Base-by-base conservation (phyloP, 2,888 invertebrate species). In the Drosophila borborema region DNA sequence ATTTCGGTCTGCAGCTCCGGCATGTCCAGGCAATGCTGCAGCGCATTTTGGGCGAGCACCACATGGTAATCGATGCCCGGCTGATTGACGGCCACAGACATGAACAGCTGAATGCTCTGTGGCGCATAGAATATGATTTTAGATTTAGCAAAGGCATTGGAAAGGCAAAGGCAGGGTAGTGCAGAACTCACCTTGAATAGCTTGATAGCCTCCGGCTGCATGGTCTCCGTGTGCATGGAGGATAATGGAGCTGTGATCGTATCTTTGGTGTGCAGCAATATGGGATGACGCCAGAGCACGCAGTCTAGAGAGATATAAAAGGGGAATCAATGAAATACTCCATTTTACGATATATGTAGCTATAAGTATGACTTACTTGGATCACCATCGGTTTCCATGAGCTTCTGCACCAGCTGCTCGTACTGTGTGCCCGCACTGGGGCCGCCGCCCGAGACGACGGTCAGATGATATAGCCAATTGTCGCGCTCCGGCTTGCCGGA, bases 61-160 rank as follows among this genome's bases (percentile, higher is more conserved):
- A 99, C 98, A 94, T 99, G 99, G 94, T 99, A 98, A 94, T 99
- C 99, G 87, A 99, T 97, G 91, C 98, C 98, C 63, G 98, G 97
- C 91, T 97, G 97, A 94, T 99, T 98, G 82, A 99, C 97, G 51
- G 97, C 96, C 77, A 99, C 98, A 4, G 98, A 98, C 95, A 98
- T 98, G 94, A 99, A 99, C 80, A 99, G 95, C 92, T 99, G 98
- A 81, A 98, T 97, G 93, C 98, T 98, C 97, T 98, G 94, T 56
- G 9, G 1, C 12, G 14, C 10, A 3, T 20, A 20, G 18, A 16
- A 45, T 70, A 7, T n/a, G 16, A 14, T 18, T 28, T 7, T 10
- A 6, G 6, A 6, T 3, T 23, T 20, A 14, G 28, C 2, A 45
- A 10, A 28, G 5, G 40, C 2, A 0, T 12, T n/a, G 4, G 18